These are phyloP conservation scores for Bombus confusus DNA, from an alignment of 1,140 invertebrate genomes.

Conservation along the genomic window DNA sequence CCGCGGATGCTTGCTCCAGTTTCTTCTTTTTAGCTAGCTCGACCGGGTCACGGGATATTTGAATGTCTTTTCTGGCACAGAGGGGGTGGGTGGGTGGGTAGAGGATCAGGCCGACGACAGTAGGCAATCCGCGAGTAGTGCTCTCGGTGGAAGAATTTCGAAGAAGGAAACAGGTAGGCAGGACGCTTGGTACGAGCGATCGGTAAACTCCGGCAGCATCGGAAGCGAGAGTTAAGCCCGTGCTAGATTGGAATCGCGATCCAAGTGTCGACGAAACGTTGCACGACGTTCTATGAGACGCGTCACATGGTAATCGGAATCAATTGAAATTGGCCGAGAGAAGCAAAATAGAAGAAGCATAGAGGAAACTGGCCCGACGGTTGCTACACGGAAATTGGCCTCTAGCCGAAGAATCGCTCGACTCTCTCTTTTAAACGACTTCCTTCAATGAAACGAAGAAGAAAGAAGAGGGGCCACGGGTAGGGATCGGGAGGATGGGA, in stretches of 20 bases:
- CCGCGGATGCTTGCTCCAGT: conserved; percentile 15
- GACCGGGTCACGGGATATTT: not conserved
- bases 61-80: not conserved
- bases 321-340: conserved; percentile 18
- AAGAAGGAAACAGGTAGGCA: not conserved
- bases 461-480: conserved; percentile 21
- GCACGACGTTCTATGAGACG: not conserved
- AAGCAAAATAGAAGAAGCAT: not conserved
- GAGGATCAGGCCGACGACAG: not conserved
- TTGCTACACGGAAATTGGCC: not conserved
- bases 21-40: not conserved
- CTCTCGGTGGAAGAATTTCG: not conserved
- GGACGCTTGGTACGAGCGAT: not conserved
- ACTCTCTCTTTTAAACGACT: conserved; percentile 46
- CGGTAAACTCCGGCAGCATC: no score
- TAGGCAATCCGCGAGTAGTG: not conserved
- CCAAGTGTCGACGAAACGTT: not conserved
- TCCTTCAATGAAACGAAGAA: conserved; percentile 52
- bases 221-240: not conserved
- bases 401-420: conserved; percentile 32
- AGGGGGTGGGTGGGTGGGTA: no score
- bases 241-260: not conserved
- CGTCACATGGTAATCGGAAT: not conserved
- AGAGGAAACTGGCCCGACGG: not conserved
- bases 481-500: not conserved